A percentile compares a stretch with the other conserved stretches of the same genome.
Evolutionary conservation across 2,113 vertebrate genomes (phyloP).

Genomic region (Oryctolagus cuniculus): DNA sequence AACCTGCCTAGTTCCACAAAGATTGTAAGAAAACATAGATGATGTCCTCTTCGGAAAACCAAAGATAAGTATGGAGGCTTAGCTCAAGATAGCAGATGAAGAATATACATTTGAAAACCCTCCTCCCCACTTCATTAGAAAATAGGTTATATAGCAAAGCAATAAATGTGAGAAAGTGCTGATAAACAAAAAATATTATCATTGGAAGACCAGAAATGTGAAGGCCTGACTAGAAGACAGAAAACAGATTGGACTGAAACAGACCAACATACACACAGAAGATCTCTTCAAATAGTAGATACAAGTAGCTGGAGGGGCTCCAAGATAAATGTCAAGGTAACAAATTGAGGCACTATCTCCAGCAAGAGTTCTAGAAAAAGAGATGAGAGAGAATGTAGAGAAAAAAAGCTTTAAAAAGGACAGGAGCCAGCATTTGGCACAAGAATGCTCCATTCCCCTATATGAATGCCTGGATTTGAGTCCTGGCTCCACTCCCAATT

Average conservation of each 20-base stretch:
- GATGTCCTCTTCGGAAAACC: background rate
- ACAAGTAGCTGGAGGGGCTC: background rate
- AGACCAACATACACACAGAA: background rate
- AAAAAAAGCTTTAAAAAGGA: background rate
- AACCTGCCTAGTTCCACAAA: background rate
- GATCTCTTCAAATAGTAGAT: background rate
- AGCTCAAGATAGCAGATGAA: conserved; percentile 29
- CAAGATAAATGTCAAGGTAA: background rate
- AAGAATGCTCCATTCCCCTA: no score
- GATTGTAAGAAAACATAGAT: conserved; percentile 40
- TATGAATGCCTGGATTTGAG: no score
- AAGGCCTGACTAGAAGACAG: background rate
- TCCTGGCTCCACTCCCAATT: no score
- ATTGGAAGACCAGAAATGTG: background rate
- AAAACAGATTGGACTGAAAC: conserved; percentile 40
- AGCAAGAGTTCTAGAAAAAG: background rate
- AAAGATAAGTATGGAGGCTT: conserved; percentile 14
- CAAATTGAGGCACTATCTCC: conserved; percentile 17
- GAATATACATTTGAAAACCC: background rate
- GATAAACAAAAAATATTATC: conserved; percentile 35
- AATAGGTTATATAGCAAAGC: conserved; percentile 44
- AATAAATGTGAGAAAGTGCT: background rate
- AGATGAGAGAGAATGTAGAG: background rate
- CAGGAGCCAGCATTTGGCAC: no score
- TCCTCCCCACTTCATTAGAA: conserved; percentile 28